A percentile compares a stretch with the other conserved stretches of the same genome.
Conservation (phyloP, 2,888 invertebrate genomes). For the Thumatha senex region DNA sequence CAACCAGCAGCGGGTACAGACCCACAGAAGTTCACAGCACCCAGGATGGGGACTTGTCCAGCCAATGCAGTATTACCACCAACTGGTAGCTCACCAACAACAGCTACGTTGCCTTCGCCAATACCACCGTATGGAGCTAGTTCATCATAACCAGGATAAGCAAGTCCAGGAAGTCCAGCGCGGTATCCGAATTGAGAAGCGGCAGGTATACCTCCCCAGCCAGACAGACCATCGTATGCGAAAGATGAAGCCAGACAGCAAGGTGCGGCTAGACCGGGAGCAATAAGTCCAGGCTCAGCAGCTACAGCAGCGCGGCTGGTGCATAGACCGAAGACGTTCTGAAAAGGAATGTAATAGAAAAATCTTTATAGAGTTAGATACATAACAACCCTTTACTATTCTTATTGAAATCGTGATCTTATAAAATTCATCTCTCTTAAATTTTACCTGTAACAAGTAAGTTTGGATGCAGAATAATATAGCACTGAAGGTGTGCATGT, state of each 20-base stretch:
- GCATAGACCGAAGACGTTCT: slow-evolving; percentile 14
- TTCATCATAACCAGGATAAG: slow-evolving; percentile 2
- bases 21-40: slow-evolving; percentile 52
- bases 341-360: no score
- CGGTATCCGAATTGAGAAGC: background rate
- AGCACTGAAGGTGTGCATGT: slow-evolving; percentile 31
- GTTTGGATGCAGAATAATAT: slow-evolving; percentile 45
- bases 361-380: no score
- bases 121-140: slow-evolving; percentile 16
- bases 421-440: no score
- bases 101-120: slow-evolving; percentile 42
- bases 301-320: slow-evolving; percentile 12
- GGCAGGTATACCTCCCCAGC: background rate
- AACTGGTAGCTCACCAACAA: slow-evolving; percentile 45
- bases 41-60: slow-evolving; percentile 47
- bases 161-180: background rate
- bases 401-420: no score
- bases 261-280: background rate
- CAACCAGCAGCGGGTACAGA: slow-evolving; percentile 47
- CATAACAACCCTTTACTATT: no score
- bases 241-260: background rate
- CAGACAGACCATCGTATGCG: background rate
- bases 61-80: slow-evolving; percentile 42
- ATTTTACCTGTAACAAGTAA: slow-evolving; percentile 44
- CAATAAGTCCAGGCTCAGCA: slow-evolving; percentile 1